Evolutionary conservation across 2,797 vertebrate species (phyloP), one percentile per base, ranked within the genome.

Genomic region (Margarornis squamiger): DNA sequence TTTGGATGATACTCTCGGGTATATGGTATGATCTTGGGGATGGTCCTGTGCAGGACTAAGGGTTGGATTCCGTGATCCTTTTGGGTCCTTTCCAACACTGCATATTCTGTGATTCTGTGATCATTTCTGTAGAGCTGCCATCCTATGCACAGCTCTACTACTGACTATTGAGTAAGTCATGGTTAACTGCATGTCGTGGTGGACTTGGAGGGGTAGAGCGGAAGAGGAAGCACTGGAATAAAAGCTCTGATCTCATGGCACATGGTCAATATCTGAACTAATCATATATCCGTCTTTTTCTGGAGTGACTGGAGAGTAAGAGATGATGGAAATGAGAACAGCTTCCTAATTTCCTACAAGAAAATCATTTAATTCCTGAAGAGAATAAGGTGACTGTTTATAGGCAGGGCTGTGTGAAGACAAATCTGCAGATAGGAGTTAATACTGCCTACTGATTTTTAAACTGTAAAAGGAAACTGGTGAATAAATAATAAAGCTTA

Each of bases 101-200:
- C 15, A 18, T 17, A 45, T 45, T 45, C 41, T 63, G 39, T 63
- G 27, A 39, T 15, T 63, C 30, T 63, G 30, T n/a, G 22, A n/a
- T 61, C 4, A 0, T 27, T 76, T 65, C n/a, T 41, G 8, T 32
- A 16, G 73, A 72, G 32, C 6, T 86, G 49, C 49, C 36, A 3
- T 58, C 43, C 57, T 71, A 2, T 5, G 0, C 45, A 6, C 9
- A 52, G n/a, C 57, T 86, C 39, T 66, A 1, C 49, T 6, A 5
- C 61, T 54, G 46, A 1, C 23, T 30, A 14, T 68, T 23, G 61
- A 67, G n/a, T 45, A 20, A 48, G 38, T 43, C 46, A 29, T 0
- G 0, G 48, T 15, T 51, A n/a, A 36, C 63, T 22, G 16, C 22
- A 1, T 3, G 3, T 59, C 27, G 10, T 19, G 21, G n/a, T 49